Evolutionary conservation across 2,113 vertebrate genomes (phyloP), one percentile per base, ranked within the genome.

Genomic region (Neodontobutis hainanensis): DNA sequence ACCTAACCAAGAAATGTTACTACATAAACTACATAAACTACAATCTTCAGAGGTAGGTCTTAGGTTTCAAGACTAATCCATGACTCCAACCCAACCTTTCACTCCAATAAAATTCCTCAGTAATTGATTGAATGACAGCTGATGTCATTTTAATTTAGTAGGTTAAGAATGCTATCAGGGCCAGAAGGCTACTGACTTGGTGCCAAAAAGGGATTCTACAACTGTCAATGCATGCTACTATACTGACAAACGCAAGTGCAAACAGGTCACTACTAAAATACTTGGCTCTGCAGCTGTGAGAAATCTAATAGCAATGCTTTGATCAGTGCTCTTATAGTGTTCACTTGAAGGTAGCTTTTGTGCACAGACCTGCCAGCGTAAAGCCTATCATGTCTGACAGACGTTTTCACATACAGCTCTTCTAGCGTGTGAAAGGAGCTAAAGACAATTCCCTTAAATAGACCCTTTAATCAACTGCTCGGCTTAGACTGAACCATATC

Each of bases 391-490:
- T 40, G 38, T 8, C 38, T 51, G 19, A 32, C 49, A 11, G 19
- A 27, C 5, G 1, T 51, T 50, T 16, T 50, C 16, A 50, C 48
- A 10, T 8, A 9, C 16, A 19, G 8, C 38, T 40, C 15, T 16
- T 50, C 27, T 19, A 19, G 49, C 5, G 49, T 51, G 49, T 51
- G 19, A 51, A 51, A 51, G 16, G 8, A 4, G 8, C 49, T 51
- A 3, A 51, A 51, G 49, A 51, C 49, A 51, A 51, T 51, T 27
- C 49, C 49, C 49, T 32, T 51, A 51, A 32, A 40, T 40, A 40
- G 38, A 51, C 49, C 49, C 49, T 51, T 32, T 11, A 51, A 51
- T 51, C 49, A 51, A 27, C 49, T 19, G 10, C 49, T 5, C 8
- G 52, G 12, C 34, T 55, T 55, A 32, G 27, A 53, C 12, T 11